Base-by-base conservation (phyloP, 1,140 invertebrate genomes). In the Goniozus legneri region DNA sequence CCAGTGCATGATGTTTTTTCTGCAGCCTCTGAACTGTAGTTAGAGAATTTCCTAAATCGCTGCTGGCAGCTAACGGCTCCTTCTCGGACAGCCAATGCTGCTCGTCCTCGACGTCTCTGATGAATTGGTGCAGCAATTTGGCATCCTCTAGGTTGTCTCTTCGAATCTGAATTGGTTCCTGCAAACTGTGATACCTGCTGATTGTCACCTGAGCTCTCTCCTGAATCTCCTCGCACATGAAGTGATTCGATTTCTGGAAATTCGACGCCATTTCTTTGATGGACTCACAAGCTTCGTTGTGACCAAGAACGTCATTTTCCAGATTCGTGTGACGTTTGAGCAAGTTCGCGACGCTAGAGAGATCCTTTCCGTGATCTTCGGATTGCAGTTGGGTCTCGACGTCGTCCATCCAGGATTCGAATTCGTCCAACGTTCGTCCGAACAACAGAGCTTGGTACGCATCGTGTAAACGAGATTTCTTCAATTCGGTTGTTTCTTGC, bases 1-100 rank as follows among this genome's bases (percentile, higher is more conserved):
- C 91, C 3, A 94, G 62, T 1, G 84, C 83, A 54, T 90, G 84
- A 74, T 98, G 95, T 73, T 98, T 98, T 79, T 98, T 98, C 60
- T 97, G 94, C 35, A 98, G 75, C 60, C 90, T 91, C 67, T 98
- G 95, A 0, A 97, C 94, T n/a, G 92, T 88, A 15, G 88, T 86
- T 31, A 98, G 73, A 64, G 88, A 84, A 62, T 80, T 81, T 50
- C 90, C 84, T 51, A 91, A 71, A 77, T 95, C 82, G 55, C 83
- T 79, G 2, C 89, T 93, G 0, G 82, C 79, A 2, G 90, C 92
- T 13, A 92, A 75, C 3, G 87, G 84, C 61, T 94, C 89, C 58
- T 93, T 93, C 65, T 97, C 94, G 1, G 79, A 68, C 10, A 91
- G 65, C 91, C 91, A 95, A 51, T 86, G 81, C 3, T 92, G 54